phyloP scores from a whole-genome alignment of 2,888 invertebrate genomes.

The Limnephilus lunatus region DNA sequence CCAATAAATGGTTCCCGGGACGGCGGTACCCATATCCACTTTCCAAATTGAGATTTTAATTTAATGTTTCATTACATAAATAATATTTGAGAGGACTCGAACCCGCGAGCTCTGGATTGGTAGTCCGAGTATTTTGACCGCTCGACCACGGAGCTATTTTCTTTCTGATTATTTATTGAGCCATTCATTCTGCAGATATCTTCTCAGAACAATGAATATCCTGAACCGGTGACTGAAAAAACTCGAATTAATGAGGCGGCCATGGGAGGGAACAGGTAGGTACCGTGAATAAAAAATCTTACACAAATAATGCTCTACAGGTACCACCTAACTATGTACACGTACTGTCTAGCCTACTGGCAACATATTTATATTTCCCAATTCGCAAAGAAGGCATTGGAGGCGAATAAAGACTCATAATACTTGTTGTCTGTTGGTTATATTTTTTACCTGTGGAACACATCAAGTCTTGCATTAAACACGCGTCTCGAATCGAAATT shows the following conservation, averaged over 20 bases:
- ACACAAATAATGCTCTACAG: neutral
- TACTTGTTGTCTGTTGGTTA: neutral
- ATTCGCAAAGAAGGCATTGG: neutral
- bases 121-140: no score
- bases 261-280: neutral
- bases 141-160: neutral
- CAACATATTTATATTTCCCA: neutral
- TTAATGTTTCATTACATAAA: no score
- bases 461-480: neutral
- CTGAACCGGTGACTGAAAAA: neutral
- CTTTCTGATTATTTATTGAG: neutral
- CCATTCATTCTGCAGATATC: neutral
- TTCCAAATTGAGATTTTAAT: no score
- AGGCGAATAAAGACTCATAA: neutral
- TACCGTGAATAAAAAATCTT: neutral
- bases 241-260: slow-evolving; percentile 21
- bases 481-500: neutral
- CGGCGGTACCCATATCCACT: no score
- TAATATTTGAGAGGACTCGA: no score
- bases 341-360: neutral
- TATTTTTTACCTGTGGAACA: neutral
- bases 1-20: no score
- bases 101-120: no score
- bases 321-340: no score
- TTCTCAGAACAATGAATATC: neutral